Percentiles rank a stretch among this genome's conserved stretches.
Conservation (phyloP, 1,140 invertebrate genomes). For the Nasonia vitripennis region DNA sequence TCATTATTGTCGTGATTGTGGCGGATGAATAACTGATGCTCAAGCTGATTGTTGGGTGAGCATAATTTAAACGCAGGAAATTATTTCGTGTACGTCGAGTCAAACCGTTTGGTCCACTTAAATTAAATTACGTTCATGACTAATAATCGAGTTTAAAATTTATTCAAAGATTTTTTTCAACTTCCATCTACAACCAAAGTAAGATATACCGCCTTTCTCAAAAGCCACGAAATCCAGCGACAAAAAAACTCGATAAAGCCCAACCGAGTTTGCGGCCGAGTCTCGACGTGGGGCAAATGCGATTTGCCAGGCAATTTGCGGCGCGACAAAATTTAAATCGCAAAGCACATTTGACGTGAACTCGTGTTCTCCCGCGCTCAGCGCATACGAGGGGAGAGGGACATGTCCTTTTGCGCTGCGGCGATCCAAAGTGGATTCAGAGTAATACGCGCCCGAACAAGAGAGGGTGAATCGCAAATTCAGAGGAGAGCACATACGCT, state of each 20-base stretch:
- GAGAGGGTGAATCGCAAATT: conserved; percentile 70
- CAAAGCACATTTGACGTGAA: conserved; percentile 63
- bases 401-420: conserved; percentile 59
- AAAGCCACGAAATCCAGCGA: background rate
- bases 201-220: background rate
- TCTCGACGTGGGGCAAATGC: conserved; percentile 59
- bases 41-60: too few species aligned
- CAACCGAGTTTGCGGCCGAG: conserved; percentile 5
- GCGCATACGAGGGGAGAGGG: conserved; percentile 21
- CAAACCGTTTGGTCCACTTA: too few species aligned
- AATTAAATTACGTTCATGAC: too few species aligned
- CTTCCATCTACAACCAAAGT: too few species aligned
- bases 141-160: too few species aligned
- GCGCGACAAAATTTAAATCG: conserved; percentile 72
- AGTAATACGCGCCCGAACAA: conserved; percentile 62
- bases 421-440: conserved; percentile 67
- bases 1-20: background rate
- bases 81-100: background rate
- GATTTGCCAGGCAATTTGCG: conserved; percentile 70
- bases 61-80: too few species aligned
- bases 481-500: conserved; percentile 20
- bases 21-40: too few species aligned
- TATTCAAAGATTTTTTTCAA: too few species aligned
- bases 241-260: conserved; percentile 32
- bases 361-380: conserved; percentile 6